Base-by-base conservation (phyloP, 2,888 invertebrate species). In the Leptopilina drosophilae region DNA sequence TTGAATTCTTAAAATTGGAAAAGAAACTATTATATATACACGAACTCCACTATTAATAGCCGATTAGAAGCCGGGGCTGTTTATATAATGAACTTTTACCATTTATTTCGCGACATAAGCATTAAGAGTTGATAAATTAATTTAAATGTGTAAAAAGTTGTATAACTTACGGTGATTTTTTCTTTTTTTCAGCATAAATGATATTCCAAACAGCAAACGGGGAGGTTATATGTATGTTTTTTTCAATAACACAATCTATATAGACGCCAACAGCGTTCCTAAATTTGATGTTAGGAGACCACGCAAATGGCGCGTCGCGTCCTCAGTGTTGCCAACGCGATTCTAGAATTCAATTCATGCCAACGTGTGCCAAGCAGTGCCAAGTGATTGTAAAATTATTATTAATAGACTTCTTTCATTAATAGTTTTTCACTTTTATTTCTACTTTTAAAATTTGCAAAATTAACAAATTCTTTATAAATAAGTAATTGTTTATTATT, bases 241-340 rank as follows among this genome's bases (percentile, higher is more conserved):
- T 80, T 77, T 42, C 78, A 78, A 14, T 59, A 77, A 56, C 80
- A 76, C 77, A 82, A 81, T 69, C 67, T 66, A 64, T 66, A 64
- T 79, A 84, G 82, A 83, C 85, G 86, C 84, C 82, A 83, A 77
- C 78, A 42, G 81, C 77, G 81, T 85, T 84, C 85, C 42, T 64
- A 83, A 85, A 85, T 33, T 8, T 77, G 66, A 26, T 40, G 69
- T 80, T 80, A 69, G 11, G n/a, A 62, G 76, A 81, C 84, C 85
- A 85, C 85, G 85, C 85, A 84, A 82, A 80, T 26, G 65, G 77
- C 73, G 15, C 79, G 78, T 78, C 76, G 76, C 49, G 33, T 53
- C 49, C 12, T 56, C 76, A 64, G 26, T 56, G 73, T 6, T 59
- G n/a, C 73, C 73, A 73, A 33, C n/a, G 4, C 3, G 3, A 33